These are phyloP conservation scores for Tauraco hartlaubi DNA, from an alignment of 2,797 vertebrate genomes.

Conservation along the genomic window DNA sequence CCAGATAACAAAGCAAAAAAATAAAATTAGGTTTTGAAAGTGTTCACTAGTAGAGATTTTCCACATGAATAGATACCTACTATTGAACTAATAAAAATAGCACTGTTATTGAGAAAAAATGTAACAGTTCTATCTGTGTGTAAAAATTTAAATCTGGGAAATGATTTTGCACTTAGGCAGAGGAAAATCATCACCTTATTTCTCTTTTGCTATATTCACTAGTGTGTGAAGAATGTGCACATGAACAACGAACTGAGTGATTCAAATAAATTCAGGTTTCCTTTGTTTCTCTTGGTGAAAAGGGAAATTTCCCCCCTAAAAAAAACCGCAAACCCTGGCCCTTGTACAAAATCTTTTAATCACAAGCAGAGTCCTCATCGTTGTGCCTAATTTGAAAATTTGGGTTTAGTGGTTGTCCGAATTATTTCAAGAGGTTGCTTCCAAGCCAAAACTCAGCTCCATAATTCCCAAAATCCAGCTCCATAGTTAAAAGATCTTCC, in stretches of 20 bases:
- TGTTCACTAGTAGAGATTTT: slow-evolving; percentile 32
- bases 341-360: not conserved
- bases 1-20: slow-evolving; percentile 29
- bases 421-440: not conserved
- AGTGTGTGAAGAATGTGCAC: not conserved
- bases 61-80: not conserved
- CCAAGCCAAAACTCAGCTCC: not conserved
- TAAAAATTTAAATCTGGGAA: slow-evolving; percentile 42
- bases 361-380: not conserved
- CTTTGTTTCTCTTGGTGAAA: not conserved
- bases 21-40: slow-evolving; percentile 46
- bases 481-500: not conserved
- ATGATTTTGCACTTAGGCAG: not conserved
- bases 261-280: not conserved
- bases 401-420: not conserved
- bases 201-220: not conserved
- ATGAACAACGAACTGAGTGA: not conserved
- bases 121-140: not conserved
- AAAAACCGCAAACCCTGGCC: accelerated
- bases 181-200: not conserved
- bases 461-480: not conserved
- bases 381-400: not conserved
- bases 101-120: slow-evolving; percentile 22
- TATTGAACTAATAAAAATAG: slow-evolving; percentile 59
- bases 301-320: not conserved